Evolutionary conservation across 2,797 vertebrate genomes (phyloP).

Genomic region (Chiloscyllium punctatum): DNA sequence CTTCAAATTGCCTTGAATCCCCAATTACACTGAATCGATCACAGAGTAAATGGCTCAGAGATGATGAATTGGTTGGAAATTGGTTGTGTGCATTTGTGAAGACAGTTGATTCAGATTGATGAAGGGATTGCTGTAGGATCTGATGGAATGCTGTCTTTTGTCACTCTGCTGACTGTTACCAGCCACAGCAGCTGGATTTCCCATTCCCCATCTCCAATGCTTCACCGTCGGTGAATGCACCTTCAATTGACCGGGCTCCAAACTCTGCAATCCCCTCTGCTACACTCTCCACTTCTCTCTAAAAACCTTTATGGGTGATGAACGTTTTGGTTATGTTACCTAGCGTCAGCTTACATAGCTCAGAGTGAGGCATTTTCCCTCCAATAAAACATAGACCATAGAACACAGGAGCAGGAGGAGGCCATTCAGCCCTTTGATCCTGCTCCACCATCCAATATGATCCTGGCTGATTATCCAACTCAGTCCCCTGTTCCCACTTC

Average conservation of each 20-base stretch:
- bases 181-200: background rate
- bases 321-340: too few species aligned
- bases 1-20: constrained; percentile 90
- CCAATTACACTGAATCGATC: constrained; percentile 97
- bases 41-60: constrained; percentile 97
- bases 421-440: too few species aligned
- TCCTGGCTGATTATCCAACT: too few species aligned
- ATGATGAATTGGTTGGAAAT: constrained; percentile 93
- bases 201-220: background rate
- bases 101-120: constrained; percentile 86
- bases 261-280: background rate
- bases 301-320: background rate
- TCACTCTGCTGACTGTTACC: too few species aligned
- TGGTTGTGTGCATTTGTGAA: constrained; percentile 76
- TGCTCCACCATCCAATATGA: too few species aligned
- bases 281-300: background rate
- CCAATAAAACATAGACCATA: too few species aligned
- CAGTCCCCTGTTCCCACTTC: too few species aligned
- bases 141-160: too few species aligned
- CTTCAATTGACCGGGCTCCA: background rate
- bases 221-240: too few species aligned
- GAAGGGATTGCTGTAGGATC: constrained; percentile 48
- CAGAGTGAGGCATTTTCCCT: too few species aligned
- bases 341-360: too few species aligned
- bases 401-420: too few species aligned